Evolutionary conservation across 2,113 vertebrate species (phyloP).

Genomic region (Apodemus sylvaticus): DNA sequence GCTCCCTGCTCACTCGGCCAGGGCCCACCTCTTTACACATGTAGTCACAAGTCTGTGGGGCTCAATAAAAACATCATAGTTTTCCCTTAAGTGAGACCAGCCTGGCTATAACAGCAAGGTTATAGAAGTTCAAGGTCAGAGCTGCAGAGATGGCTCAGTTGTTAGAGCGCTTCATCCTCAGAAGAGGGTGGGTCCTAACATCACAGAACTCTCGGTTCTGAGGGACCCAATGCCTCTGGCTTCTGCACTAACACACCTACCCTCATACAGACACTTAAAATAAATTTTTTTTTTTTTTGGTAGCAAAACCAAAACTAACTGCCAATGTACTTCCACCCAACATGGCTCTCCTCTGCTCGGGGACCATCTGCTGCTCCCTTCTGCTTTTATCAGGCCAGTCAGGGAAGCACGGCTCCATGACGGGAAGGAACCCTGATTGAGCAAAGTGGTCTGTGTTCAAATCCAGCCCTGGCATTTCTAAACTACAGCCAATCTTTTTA

Average conservation of each 20-base stretch:
- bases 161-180: not conserved
- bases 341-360: not conserved
- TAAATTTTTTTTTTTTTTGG: not conserved
- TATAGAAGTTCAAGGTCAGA: not conserved
- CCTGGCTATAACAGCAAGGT: not conserved
- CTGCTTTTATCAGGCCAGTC: not conserved
- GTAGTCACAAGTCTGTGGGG: not conserved
- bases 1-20: not conserved
- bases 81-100: not conserved
- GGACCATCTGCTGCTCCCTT: not conserved
- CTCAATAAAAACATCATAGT: not conserved
- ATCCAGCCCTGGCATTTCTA: not conserved
- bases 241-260: not conserved
- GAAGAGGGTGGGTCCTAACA: not conserved
- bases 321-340: not conserved
- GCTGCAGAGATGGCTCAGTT: not conserved
- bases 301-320: not conserved
- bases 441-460: not conserved
- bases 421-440: not conserved
- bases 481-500: not conserved
- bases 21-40: not conserved
- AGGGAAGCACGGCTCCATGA: rapidly evolving
- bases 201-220: not conserved
- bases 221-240: not conserved
- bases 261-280: not conserved